Conservation (phyloP, 2,888 invertebrate genomes). For the Hedychridium roseum region DNA sequence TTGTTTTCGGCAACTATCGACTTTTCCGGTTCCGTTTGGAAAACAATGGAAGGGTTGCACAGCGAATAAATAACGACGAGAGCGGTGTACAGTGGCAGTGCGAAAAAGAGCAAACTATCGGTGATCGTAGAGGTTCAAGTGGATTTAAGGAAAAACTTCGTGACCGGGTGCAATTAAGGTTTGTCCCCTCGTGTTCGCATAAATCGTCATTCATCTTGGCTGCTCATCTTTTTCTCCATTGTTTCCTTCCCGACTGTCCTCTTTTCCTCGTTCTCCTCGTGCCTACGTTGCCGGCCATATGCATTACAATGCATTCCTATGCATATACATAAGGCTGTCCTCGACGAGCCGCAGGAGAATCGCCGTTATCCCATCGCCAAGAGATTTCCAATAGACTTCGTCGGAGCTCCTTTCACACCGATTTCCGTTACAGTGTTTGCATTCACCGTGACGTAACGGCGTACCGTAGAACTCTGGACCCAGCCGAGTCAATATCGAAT, state of each 20-base stretch:
- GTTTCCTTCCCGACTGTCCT: background rate
- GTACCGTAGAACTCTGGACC: no score
- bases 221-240: background rate
- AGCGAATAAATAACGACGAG: no score
- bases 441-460: conserved; percentile 15
- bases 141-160: no score
- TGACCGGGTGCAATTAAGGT: no score
- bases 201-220: conserved; percentile 1
- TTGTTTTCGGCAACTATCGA: no score
- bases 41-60: no score
- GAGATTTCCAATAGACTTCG: conserved; percentile 32
- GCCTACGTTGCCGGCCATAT: no score
- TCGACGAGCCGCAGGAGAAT: conserved; percentile 26
- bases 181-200: conserved; percentile 4
- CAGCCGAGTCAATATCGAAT: no score
- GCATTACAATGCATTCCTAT: background rate
- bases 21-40: no score
- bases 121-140: no score
- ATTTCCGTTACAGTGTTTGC: conserved; percentile 29
- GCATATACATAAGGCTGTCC: conserved; percentile 9
- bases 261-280: background rate
- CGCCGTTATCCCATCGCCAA: conserved; percentile 35
- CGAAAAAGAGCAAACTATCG: no score
- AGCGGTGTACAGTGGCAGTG: no score
- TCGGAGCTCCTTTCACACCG: conserved; percentile 33